These are phyloP conservation scores for Cylindroiulus punctatus DNA, from an alignment of 2,888 invertebrate species.

Conservation along the genomic window DNA sequence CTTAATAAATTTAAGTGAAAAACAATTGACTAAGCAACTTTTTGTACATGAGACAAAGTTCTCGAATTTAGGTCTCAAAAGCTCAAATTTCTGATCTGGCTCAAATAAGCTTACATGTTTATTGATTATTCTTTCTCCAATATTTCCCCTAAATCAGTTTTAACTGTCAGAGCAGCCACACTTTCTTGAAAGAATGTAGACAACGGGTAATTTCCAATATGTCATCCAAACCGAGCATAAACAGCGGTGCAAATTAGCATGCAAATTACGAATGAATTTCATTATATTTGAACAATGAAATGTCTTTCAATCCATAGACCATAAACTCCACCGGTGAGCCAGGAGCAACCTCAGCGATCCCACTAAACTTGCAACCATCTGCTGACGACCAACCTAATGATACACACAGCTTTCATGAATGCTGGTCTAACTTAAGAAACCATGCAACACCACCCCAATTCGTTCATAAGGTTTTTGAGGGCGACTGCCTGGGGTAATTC, in stretches of 20 bases:
- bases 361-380: not conserved
- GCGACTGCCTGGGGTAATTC: not conserved
- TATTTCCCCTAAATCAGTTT: too few relatives aligned
- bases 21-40: too few relatives aligned
- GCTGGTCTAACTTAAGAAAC: not conserved
- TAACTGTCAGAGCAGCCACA: too few relatives aligned
- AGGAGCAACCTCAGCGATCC: too few relatives aligned
- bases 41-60: too few relatives aligned
- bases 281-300: not conserved
- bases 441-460: not conserved
- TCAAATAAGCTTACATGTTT: too few relatives aligned
- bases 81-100: too few relatives aligned
- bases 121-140: too few relatives aligned
- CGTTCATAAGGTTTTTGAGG: not conserved
- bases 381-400: not conserved
- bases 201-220: too few relatives aligned
- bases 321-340: too few relatives aligned
- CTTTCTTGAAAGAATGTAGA: not conserved
- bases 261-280: not conserved
- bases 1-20: too few relatives aligned
- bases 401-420: not conserved
- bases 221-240: not conserved
- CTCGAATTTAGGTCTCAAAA: too few relatives aligned
- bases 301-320: not conserved
- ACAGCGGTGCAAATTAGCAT: not conserved